Percentiles rank a stretch among this genome's conserved stretches.
Conservation (phyloP, 2,888 invertebrate species). For the Crocallis elinguaria region DNA sequence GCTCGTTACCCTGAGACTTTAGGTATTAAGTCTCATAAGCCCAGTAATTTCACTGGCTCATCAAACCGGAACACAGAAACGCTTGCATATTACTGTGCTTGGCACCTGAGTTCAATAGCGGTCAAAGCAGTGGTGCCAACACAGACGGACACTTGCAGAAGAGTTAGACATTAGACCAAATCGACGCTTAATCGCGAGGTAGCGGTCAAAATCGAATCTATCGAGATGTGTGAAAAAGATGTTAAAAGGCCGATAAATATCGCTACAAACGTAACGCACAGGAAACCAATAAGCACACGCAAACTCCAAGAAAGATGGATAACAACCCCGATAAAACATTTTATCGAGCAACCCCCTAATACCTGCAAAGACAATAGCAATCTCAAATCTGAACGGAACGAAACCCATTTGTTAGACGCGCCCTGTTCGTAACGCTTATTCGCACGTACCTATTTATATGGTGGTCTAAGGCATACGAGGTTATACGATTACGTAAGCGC, state of each 20-base stretch:
- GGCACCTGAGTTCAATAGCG: too few relatives aligned
- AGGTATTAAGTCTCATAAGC: too few relatives aligned
- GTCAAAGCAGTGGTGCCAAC: too few relatives aligned
- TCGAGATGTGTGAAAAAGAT: too few relatives aligned
- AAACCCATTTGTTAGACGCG: conserved; percentile 53
- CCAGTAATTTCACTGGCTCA: too few relatives aligned
- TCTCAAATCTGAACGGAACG: conserved; percentile 49
- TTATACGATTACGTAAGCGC: not conserved
- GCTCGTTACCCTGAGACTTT: too few relatives aligned
- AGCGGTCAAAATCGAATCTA: too few relatives aligned
- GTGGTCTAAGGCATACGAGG: conserved; percentile 34
- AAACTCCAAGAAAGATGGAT: conserved; percentile 24
- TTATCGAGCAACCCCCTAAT: conserved; percentile 38
- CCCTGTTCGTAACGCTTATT: conserved; percentile 50
- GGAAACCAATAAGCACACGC: conserved; percentile 20
- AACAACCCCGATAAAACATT: conserved; percentile 33
- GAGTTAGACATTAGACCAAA: too few relatives aligned
- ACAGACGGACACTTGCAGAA: too few relatives aligned
- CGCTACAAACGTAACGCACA: conserved; percentile 4
- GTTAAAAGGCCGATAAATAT: not conserved
- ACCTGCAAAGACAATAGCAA: conserved; percentile 45
- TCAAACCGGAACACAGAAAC: too few relatives aligned
- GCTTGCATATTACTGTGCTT: too few relatives aligned
- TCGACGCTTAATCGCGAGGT: too few relatives aligned
- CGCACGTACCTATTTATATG: conserved; percentile 45